Percentiles rank a stretch among this genome's conserved stretches.
phyloP scores from a whole-genome alignment of 2,888 invertebrate genomes.

The Xestia xanthographa region DNA sequence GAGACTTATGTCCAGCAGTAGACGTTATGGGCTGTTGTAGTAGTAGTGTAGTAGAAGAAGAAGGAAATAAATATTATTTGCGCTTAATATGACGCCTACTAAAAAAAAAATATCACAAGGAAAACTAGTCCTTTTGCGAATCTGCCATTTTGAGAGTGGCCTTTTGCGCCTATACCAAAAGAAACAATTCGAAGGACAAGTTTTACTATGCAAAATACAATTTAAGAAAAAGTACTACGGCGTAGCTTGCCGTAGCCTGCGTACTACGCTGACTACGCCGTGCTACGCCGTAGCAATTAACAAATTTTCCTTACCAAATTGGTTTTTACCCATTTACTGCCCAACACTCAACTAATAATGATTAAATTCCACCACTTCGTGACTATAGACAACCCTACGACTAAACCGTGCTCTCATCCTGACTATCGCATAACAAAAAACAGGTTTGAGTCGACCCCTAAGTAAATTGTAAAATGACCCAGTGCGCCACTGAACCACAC shows the following conservation, averaged over 20 bases:
- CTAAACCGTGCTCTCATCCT: conserved; percentile 59
- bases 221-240: neutral
- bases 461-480: conserved; percentile 67
- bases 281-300: conserved; percentile 27
- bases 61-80: too few relatives aligned
- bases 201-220: neutral
- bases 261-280: conserved; percentile 34
- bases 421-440: conserved; percentile 63
- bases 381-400: conserved; percentile 57
- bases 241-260: conserved; percentile 8
- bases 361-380: neutral
- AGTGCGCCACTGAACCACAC: conserved; percentile 62
- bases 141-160: too few relatives aligned
- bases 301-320: neutral
- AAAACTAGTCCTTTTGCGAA: too few relatives aligned
- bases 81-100: too few relatives aligned
- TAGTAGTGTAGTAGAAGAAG: too few relatives aligned
- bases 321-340: neutral
- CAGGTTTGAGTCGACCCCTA: conserved; percentile 64
- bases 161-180: too few relatives aligned
- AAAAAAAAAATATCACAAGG: too few relatives aligned
- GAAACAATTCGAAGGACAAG: too few relatives aligned
- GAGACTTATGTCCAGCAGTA: too few relatives aligned
- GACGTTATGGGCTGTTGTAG: too few relatives aligned
- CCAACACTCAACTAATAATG: neutral